Evolutionary conservation across 2,888 invertebrate species (phyloP).

Genomic region (Rotaria socialis): DNA sequence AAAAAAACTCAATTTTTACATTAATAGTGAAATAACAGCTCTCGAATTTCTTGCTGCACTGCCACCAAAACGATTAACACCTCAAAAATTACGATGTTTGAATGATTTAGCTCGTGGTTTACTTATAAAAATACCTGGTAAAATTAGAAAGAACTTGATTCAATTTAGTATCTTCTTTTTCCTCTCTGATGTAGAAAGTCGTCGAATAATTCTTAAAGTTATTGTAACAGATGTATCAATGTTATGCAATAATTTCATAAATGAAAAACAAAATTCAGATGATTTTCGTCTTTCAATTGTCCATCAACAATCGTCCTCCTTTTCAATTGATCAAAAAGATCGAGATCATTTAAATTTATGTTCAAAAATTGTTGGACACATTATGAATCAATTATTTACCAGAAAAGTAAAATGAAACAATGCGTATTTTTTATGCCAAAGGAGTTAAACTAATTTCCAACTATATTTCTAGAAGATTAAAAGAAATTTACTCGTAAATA

Average conservation of each 20-base stretch:
- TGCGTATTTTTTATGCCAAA: too few relatives aligned
- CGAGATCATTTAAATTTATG: slow-evolving; percentile 28
- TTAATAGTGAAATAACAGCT: slow-evolving; percentile 12
- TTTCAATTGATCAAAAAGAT: slow-evolving; percentile 30
- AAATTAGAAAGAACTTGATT: not conserved
- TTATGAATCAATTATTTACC: slow-evolving; percentile 24
- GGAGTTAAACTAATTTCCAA: too few relatives aligned
- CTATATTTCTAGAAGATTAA: too few relatives aligned
- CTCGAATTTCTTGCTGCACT: slow-evolving; percentile 7
- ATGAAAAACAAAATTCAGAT: slow-evolving; percentile 24
- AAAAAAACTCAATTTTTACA: too few relatives aligned
- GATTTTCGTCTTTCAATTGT: not conserved
- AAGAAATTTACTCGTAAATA: too few relatives aligned
- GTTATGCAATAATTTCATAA: slow-evolving; percentile 3
- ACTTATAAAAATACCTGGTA: slow-evolving; percentile 5
- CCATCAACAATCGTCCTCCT: not conserved
- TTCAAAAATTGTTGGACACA: slow-evolving; percentile 20
- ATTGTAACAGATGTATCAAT: slow-evolving; percentile 8
- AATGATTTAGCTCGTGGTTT: slow-evolving; percentile 28
- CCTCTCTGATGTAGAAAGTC: not conserved
- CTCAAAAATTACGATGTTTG: not conserved
- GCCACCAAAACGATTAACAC: slow-evolving; percentile 22
- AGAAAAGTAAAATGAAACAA: not conserved
- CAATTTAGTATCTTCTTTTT: not conserved
- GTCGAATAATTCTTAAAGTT: slow-evolving; percentile 13